Evolutionary conservation across 1,140 invertebrate species (phyloP), one percentile per base, ranked within the genome.

Genomic region (Drosophila chauvacae): DNA sequence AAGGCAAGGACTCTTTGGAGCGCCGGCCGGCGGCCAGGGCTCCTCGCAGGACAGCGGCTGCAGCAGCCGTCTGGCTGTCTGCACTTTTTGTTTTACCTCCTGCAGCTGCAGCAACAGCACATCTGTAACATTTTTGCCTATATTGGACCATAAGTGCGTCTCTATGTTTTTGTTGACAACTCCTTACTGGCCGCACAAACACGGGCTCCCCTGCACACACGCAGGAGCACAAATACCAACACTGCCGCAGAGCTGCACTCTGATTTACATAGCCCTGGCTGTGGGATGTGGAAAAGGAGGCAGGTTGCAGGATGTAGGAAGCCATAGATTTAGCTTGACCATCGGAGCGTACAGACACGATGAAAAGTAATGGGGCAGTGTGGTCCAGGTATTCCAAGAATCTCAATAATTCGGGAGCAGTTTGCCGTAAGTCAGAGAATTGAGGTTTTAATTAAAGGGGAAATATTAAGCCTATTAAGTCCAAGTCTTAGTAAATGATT

Each of bases 141-240:
- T 79, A 79, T 78, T 59, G 66, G 75, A 30, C 75, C 75, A 71
- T 86, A 87, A 86, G 83, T 86, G 83, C 83, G 83, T 86, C 83
- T 86, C 83, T 86, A 80, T 86, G 83, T 86, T 86, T 85, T 86
- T 86, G 83, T 86, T 87, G 83, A 86, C 83, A 87, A 86, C 83
- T 86, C 83, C 82, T 86, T 86, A 72, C 83, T 82, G 42, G 63
- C 60, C 80, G 48, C 78, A 80, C 58, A 77, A 68, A 68, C 51
- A 77, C 30, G 55, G 39, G 23, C 35, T 58, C 45, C 28, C 28
- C 58, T 16, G 61, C 57, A 70, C 20, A 65, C 37, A 65, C 64
- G 44, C 50, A 58, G 37, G 16, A n/a, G 23, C 26, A 57, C 28
- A 47, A 48, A 62, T 56, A 68, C 37, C 48, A 68, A 33, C 56